These are phyloP conservation scores for Palloptera scutellata DNA, from an alignment of 2,888 invertebrate genomes.

Conservation along the genomic window DNA sequence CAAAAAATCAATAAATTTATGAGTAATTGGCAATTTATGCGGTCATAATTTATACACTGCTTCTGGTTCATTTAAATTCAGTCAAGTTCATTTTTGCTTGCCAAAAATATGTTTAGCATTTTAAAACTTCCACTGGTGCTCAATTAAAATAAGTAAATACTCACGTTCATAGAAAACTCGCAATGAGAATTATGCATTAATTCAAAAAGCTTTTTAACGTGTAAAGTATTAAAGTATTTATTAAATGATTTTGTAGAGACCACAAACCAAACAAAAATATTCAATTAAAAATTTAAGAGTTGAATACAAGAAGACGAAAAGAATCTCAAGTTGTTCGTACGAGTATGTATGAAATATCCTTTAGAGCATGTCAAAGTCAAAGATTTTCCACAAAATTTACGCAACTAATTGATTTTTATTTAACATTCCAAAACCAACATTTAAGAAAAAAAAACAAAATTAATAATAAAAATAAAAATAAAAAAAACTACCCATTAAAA, in stretches of 20 bases:
- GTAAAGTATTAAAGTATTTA: too few relatives aligned
- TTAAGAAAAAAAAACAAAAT: neutral
- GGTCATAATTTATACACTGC: too few relatives aligned
- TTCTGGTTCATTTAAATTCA: too few relatives aligned
- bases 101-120: too few relatives aligned
- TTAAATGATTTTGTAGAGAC: neutral
- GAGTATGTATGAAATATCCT: slow-evolving; percentile 13
- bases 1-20: too few relatives aligned
- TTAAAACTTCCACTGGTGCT: too few relatives aligned
- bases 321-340: neutral
- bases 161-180: too few relatives aligned
- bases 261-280: neutral
- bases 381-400: neutral
- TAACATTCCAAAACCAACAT: neutral
- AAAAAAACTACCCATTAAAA: slow-evolving; percentile 49
- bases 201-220: too few relatives aligned
- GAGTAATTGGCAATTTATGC: too few relatives aligned
- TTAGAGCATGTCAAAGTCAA: slow-evolving; percentile 17
- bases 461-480: neutral
- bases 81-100: too few relatives aligned
- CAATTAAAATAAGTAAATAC: too few relatives aligned
- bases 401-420: slow-evolving; percentile 7
- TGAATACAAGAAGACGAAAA: neutral
- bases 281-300: neutral
- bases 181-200: too few relatives aligned